Base-by-base conservation (phyloP, 2,113 vertebrate genomes). In the Cygnus atratus region DNA sequence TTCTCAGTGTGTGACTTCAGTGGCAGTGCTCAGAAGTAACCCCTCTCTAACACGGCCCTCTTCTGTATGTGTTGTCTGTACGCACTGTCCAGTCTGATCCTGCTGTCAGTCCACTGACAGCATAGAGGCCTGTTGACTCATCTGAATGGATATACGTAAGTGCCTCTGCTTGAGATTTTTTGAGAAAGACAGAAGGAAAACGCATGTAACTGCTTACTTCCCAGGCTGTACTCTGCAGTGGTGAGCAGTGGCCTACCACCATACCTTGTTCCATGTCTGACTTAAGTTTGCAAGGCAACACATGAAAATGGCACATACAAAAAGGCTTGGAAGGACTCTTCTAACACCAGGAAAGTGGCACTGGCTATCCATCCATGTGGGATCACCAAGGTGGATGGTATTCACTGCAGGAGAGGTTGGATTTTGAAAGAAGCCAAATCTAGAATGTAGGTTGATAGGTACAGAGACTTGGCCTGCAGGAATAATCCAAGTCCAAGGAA, bases 121-220 rank as follows among this genome's bases (percentile, higher is more conserved):
- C 8, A 14, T 3, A 2, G 35, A 81, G 15, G 11, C 33, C 68
- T 35, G 29, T 41, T 94, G 90, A 90, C 83, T 95, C 94, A 93
- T 83, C 68, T 2, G 6, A 67, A n/a, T 78, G 50, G 52, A 52
- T 28, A 24, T 15, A 37, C 25, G 84, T 75, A 80, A 93, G 59
- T 41, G 65, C 33, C 65, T 94, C 87, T 77, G 43, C 71, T 65
- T 90, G 86, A 80, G 88, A 71, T 80, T 37, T 75, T 16, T 75
- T 54, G 68, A 19, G 68, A 84, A 88, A 86, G 26, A 57, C 72
- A 65, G 80, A 54, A 86, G 83, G 76, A 93, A 95, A 90, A 83
- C 41, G 58, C 3, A 2, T 66, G 61, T 17, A 68, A 84, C 61
- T 75, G 39, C 61, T 78, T 74, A 48, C 24, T 81, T 57, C 58